Evolutionary conservation across 2,797 vertebrate genomes (phyloP).

Genomic region (Heteromormyrus szaboi): DNA sequence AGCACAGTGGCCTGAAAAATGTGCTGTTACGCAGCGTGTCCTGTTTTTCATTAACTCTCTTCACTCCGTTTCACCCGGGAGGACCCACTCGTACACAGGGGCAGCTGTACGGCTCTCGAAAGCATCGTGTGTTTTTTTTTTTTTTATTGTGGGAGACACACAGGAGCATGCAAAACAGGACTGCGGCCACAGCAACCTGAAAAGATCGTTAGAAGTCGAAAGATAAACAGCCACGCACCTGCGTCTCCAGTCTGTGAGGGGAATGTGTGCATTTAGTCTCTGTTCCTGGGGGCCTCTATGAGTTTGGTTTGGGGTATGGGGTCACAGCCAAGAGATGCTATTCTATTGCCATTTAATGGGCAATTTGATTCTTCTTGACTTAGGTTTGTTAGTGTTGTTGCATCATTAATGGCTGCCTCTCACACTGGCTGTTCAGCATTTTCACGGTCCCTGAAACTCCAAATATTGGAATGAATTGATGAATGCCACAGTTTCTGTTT

Average conservation of each 20-base stretch:
- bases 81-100: conserved; percentile 30
- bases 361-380: neutral
- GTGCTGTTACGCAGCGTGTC: neutral
- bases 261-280: neutral
- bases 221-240: conserved; percentile 62
- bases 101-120: conserved; percentile 63
- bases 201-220: conserved; percentile 61
- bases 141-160: conserved; percentile 37
- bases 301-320: neutral
- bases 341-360: neutral
- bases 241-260: neutral
- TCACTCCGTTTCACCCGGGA: conserved; percentile 23
- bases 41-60: conserved; percentile 31
- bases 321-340: neutral
- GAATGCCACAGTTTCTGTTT: neutral
- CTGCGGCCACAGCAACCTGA: conserved; percentile 58
- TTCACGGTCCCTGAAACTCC: neutral
- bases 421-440: neutral
- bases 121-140: conserved; percentile 61
- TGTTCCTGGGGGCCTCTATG: neutral
- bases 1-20: neutral
- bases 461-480: neutral
- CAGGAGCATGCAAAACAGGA: conserved; percentile 58
- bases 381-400: neutral
- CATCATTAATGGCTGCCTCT: neutral